Evolutionary conservation across 2,888 invertebrate species (phyloP).

Genomic region (Rhagophthalmus giganteus): DNA sequence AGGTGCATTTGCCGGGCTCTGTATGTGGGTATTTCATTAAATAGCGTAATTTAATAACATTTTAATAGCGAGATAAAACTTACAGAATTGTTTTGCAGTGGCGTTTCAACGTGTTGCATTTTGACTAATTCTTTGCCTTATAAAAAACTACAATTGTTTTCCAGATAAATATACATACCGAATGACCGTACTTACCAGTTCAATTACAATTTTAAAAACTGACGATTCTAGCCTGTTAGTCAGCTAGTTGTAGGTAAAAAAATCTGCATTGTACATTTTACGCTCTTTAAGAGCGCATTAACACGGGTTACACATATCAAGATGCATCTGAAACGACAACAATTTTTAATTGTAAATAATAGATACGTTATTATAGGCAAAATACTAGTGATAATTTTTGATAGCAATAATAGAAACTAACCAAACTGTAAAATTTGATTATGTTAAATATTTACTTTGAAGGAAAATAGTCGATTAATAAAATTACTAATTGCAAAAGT

Average conservation of each 20-base stretch:
- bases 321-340: slow-evolving; percentile 27
- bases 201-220: slow-evolving; percentile 38
- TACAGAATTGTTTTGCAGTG: slow-evolving; percentile 62
- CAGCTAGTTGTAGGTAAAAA: slow-evolving; percentile 50
- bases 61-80: slow-evolving; percentile 41
- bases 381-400: too few relatives aligned
- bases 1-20: slow-evolving; percentile 38
- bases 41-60: too few relatives aligned
- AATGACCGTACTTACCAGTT: slow-evolving; percentile 33
- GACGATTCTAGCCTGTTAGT: slow-evolving; percentile 50
- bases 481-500: too few relatives aligned
- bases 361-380: too few relatives aligned
- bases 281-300: slow-evolving; percentile 24
- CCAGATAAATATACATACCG: not conserved
- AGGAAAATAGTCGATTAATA: too few relatives aligned
- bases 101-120: slow-evolving; percentile 65
- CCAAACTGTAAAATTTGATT: too few relatives aligned
- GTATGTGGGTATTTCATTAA: too few relatives aligned
- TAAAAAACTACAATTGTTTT: slow-evolving; percentile 6
- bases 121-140: slow-evolving; percentile 40
- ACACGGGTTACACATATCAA: slow-evolving; percentile 12
- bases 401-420: too few relatives aligned
- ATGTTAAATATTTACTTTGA: too few relatives aligned
- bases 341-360: too few relatives aligned
- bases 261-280: slow-evolving; percentile 48